These are phyloP conservation scores for Shinisaurus crocodilurus DNA, from an alignment of 2,113 vertebrate genomes.

Conservation along the genomic window DNA sequence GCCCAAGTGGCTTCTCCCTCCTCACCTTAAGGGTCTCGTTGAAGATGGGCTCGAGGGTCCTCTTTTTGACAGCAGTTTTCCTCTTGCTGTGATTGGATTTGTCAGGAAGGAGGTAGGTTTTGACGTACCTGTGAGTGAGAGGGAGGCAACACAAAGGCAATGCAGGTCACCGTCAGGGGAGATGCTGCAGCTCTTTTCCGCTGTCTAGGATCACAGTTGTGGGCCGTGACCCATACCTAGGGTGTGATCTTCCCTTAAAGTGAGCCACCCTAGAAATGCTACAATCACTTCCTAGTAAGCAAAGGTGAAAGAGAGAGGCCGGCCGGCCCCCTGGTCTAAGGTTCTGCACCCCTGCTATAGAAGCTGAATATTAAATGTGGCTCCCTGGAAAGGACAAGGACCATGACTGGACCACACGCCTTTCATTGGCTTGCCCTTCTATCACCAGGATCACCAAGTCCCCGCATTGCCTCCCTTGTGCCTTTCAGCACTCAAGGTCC, in stretches of 20 bases:
- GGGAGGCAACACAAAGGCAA: fast-evolving
- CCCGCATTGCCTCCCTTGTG: not conserved
- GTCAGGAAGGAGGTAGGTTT: constrained; percentile 93
- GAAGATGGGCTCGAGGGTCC: constrained; percentile 90
- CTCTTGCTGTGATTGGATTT: constrained; percentile 91
- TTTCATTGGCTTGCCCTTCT: not conserved
- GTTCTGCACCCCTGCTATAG: too few relatives aligned
- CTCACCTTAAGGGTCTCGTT: constrained; percentile 90
- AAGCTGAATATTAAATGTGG: too few relatives aligned
- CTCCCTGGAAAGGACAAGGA: not conserved
- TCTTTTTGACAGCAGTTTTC: constrained; percentile 90
- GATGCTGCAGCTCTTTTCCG: not conserved
- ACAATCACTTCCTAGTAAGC: not conserved
- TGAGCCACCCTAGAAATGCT: not conserved
- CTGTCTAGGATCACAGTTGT: not conserved
- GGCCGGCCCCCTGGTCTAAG: too few relatives aligned
- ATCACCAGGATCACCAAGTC: not conserved
- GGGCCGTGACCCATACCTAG: not conserved
- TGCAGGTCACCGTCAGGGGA: not conserved
- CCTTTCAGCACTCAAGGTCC: not conserved
- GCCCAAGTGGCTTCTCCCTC: not conserved
- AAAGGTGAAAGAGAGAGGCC: not conserved
- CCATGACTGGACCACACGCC: not conserved
- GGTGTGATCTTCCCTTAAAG: not conserved
- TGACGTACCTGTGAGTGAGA: constrained; percentile 86